phyloP scores from a whole-genome alignment of 2,888 invertebrate genomes.

The Papilio protenor region DNA sequence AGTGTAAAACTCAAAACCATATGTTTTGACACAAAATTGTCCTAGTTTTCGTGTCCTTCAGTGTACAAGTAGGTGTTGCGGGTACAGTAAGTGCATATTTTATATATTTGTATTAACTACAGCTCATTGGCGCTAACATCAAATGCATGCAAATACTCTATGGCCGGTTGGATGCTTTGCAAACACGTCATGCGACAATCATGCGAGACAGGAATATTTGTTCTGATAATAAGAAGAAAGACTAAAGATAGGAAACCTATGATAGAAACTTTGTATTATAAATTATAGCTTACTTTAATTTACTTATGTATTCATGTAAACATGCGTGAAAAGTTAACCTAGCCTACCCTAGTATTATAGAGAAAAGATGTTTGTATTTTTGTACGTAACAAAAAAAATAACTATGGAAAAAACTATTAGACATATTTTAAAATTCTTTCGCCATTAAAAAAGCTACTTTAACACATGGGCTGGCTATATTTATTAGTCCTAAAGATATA shows the following conservation, averaged over 20 bases:
- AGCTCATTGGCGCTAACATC: conserved; percentile 30
- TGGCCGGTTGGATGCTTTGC: conserved; percentile 30
- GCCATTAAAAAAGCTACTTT: too few relatives aligned
- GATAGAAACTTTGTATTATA: not conserved
- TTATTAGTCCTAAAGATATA: too few relatives aligned
- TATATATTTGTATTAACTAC: conserved; percentile 36
- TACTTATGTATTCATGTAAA: not conserved
- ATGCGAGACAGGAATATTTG: conserved; percentile 25
- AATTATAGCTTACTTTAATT: too few relatives aligned
- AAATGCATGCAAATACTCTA: conserved; percentile 39
- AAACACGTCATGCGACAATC: conserved; percentile 39
- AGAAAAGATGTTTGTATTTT: too few relatives aligned
- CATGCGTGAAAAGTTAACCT: not conserved
- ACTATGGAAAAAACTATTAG: too few relatives aligned
- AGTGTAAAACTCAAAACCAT: conserved; percentile 1
- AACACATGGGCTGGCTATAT: too few relatives aligned
- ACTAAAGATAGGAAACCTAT: not conserved
- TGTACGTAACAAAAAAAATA: too few relatives aligned
- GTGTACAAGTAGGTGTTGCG: conserved; percentile 25
- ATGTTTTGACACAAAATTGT: conserved; percentile 5
- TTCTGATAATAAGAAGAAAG: conserved; percentile 13
- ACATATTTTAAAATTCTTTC: too few relatives aligned
- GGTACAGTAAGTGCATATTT: conserved; percentile 22
- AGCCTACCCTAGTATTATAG: too few relatives aligned
- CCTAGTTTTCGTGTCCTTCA: conserved; percentile 34